These are phyloP conservation scores for Zapus hudsonius DNA, from an alignment of 2,113 vertebrate species.

Conservation along the genomic window DNA sequence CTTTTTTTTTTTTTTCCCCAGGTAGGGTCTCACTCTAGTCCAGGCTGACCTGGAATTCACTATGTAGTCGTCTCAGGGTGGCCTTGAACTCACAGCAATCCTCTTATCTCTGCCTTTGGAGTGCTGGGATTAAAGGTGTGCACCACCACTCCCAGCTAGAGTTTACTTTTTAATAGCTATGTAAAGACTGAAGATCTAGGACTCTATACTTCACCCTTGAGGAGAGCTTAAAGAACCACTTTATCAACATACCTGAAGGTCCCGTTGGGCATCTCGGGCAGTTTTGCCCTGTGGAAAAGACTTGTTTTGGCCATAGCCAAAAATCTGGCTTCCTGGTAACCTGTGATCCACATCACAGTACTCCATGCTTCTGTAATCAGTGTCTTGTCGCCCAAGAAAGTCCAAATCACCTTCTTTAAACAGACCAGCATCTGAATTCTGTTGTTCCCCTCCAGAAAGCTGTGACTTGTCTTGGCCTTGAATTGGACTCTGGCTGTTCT, in stretches of 20 bases:
- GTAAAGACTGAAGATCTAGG: not conserved
- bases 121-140: no score
- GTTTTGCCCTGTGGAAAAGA: slow-evolving; percentile 88
- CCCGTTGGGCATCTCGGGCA: slow-evolving; percentile 85
- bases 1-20: no score
- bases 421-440: slow-evolving; percentile 80
- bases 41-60: no score
- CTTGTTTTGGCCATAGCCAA: slow-evolving; percentile 91
- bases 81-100: no score
- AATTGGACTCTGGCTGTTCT: slow-evolving; percentile 83
- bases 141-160: not conserved
- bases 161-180: slow-evolving; percentile 24
- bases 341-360: slow-evolving; percentile 97
- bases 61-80: no score
- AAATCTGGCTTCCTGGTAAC: slow-evolving; percentile 88
- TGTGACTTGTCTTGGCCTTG: slow-evolving; percentile 86
- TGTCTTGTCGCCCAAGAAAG: slow-evolving; percentile 89
- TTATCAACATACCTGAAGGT: slow-evolving; percentile 86
- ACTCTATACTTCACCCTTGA: not conserved
- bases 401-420: slow-evolving; percentile 87
- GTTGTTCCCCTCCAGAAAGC: slow-evolving; percentile 83
- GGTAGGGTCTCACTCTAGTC: no score
- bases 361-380: slow-evolving; percentile 93
- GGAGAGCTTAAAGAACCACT: slow-evolving; percentile 31
- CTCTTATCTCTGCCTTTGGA: no score